Evolutionary conservation across 2,797 vertebrate species (phyloP).

Genomic region (Apogon hyalosoma): DNA sequence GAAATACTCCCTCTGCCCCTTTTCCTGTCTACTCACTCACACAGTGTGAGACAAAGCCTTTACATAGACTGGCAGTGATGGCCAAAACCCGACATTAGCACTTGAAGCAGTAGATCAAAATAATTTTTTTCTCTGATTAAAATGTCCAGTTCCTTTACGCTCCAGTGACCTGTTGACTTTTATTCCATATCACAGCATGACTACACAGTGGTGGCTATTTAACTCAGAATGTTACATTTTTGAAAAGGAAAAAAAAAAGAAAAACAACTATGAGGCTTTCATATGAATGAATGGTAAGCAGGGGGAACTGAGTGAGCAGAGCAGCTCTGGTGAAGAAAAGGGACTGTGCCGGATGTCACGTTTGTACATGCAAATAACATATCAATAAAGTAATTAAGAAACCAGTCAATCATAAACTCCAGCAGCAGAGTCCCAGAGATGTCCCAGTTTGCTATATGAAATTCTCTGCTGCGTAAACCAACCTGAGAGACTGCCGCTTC

Average conservation of each 20-base stretch:
- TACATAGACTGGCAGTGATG: slow-evolving; percentile 48
- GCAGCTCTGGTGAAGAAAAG: slow-evolving; percentile 45
- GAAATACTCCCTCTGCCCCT: slow-evolving; percentile 70
- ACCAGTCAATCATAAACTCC: slow-evolving; percentile 68
- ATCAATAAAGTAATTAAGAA: slow-evolving; percentile 74
- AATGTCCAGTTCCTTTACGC: slow-evolving; percentile 46
- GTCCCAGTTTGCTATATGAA: slow-evolving; percentile 49
- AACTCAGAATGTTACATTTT: slow-evolving; percentile 1
- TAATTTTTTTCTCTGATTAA: slow-evolving; percentile 35
- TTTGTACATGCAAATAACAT: slow-evolving; percentile 78
- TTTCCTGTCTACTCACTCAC: slow-evolving; percentile 62
- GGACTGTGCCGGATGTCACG: slow-evolving; percentile 51
- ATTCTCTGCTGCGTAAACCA: slow-evolving; percentile 85
- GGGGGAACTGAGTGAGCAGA: slow-evolving; percentile 43
- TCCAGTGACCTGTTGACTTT: slow-evolving; percentile 36
- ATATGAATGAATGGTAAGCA: slow-evolving; percentile 33
- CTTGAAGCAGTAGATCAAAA: slow-evolving; percentile 44
- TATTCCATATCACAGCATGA: slow-evolving; percentile 28
- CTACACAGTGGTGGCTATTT: slow-evolving; percentile 5
- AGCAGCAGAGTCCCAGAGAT: slow-evolving; percentile 59
- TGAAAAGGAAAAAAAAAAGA: background rate
- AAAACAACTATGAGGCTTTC: slow-evolving; percentile 9
- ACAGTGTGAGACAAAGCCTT: slow-evolving; percentile 65
- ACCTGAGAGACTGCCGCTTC: slow-evolving; percentile 99
- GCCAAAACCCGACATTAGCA: slow-evolving; percentile 50